phyloP scores from a whole-genome alignment of 2,113 vertebrate genomes.

The Ursus arctos region DNA sequence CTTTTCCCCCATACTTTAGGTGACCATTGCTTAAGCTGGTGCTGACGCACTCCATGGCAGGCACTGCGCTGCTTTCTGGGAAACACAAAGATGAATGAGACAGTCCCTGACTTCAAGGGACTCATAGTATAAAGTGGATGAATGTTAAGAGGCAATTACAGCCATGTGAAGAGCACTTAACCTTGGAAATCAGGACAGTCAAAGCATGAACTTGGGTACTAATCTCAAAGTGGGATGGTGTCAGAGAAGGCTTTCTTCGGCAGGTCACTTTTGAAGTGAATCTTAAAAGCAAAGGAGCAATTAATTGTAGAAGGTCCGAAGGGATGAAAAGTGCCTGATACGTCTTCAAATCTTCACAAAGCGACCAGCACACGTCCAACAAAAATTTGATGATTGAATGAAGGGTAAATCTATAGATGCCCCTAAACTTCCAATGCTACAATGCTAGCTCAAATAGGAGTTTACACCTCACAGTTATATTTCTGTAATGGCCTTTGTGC shows the following conservation, averaged over 20 bases:
- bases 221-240: neutral
- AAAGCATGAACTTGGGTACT: rapidly evolving
- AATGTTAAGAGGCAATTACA: neutral
- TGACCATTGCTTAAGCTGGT: neutral
- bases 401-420: neutral
- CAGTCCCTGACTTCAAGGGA: neutral
- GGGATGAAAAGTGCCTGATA: rapidly evolving
- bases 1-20: neutral
- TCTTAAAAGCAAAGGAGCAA: neutral
- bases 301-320: neutral
- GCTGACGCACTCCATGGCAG: neutral
- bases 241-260: neutral
- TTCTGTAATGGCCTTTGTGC: neutral
- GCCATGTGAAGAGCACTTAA: neutral
- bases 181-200: neutral
- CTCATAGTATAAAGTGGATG: neutral
- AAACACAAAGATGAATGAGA: neutral
- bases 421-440: neutral
- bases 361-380: neutral
- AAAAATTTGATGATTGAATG: neutral
- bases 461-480: neutral
- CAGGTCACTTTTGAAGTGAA: neutral
- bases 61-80: neutral
- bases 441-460: neutral
- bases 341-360: neutral